A percentile compares a stretch with the other conserved stretches of the same genome.
Evolutionary conservation across 37 sponge, comb jelly and placozoan species (phyloP).

Genomic region (Halisarca cf. caerulea): DNA sequence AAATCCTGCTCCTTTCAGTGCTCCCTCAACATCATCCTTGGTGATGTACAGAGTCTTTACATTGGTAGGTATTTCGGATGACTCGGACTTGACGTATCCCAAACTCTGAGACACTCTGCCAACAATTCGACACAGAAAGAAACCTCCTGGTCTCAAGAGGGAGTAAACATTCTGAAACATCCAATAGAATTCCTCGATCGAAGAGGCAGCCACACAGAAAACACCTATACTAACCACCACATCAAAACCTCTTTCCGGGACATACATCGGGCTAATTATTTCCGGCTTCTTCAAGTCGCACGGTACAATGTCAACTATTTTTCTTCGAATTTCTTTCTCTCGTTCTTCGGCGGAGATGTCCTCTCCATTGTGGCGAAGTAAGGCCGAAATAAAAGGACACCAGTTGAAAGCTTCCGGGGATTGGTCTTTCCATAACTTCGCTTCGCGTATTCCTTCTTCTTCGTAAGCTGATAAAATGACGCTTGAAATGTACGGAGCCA

Average conservation of each 20-base stretch:
- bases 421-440: neutral
- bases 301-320: neutral
- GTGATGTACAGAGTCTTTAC: too few relatives aligned
- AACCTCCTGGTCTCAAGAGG: too few relatives aligned
- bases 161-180: too few relatives aligned
- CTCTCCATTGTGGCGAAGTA: neutral
- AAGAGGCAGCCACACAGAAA: too few relatives aligned
- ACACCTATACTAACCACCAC: neutral
- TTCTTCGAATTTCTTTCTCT: neutral
- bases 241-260: neutral
- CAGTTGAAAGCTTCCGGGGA: constrained; percentile 1
- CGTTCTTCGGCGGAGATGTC: neutral
- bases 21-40: too few relatives aligned
- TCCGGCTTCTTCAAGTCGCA: neutral
- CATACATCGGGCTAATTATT: neutral
- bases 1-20: too few relatives aligned
- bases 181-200: too few relatives aligned
- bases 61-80: too few relatives aligned
- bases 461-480: neutral
- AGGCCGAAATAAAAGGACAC: neutral
- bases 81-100: too few relatives aligned
- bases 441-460: neutral
- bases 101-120: too few relatives aligned
- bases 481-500: neutral
- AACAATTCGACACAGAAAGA: too few relatives aligned